Conservation (phyloP, 2,888 invertebrate species). For the Villa cingulata region DNA sequence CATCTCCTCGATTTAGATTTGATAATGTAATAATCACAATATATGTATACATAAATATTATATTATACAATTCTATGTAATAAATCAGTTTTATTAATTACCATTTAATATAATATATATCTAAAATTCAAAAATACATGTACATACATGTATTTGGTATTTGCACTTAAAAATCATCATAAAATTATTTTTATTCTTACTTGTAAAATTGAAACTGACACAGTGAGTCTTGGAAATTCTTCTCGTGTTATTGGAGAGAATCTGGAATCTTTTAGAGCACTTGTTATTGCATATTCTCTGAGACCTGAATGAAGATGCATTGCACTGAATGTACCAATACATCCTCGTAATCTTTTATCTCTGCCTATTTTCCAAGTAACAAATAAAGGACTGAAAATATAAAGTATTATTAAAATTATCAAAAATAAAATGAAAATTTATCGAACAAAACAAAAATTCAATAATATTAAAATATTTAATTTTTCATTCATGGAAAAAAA, state of each 20-base stretch:
- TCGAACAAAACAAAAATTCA: too few species aligned
- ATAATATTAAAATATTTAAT: too few species aligned
- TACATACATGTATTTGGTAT: not conserved
- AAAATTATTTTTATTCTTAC: slow-evolving; percentile 25
- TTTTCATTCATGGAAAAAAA: too few species aligned
- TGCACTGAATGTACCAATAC: slow-evolving; percentile 97
- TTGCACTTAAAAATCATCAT: too few species aligned
- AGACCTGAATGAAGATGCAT: slow-evolving; percentile 90
- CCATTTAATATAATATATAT: too few species aligned
- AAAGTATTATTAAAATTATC: too few species aligned
- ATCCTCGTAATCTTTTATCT: slow-evolving; percentile 88
- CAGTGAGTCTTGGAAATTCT: slow-evolving; percentile 82
- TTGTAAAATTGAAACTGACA: slow-evolving; percentile 90
- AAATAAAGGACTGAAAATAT: slow-evolving; percentile 71
- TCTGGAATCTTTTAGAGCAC: slow-evolving; percentile 94
- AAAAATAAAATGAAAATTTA: too few species aligned
- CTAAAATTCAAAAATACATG: not conserved
- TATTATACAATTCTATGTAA: too few species aligned
- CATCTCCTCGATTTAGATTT: too few species aligned
- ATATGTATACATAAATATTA: too few species aligned
- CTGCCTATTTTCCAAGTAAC: slow-evolving; percentile 99
- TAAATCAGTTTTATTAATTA: too few species aligned
- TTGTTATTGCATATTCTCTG: slow-evolving; percentile 92
- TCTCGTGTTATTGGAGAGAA: slow-evolving; percentile 90
- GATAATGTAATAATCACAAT: too few species aligned